These are phyloP conservation scores for Centropus bengalensis DNA, from an alignment of 2,113 vertebrate species.

Conservation along the genomic window DNA sequence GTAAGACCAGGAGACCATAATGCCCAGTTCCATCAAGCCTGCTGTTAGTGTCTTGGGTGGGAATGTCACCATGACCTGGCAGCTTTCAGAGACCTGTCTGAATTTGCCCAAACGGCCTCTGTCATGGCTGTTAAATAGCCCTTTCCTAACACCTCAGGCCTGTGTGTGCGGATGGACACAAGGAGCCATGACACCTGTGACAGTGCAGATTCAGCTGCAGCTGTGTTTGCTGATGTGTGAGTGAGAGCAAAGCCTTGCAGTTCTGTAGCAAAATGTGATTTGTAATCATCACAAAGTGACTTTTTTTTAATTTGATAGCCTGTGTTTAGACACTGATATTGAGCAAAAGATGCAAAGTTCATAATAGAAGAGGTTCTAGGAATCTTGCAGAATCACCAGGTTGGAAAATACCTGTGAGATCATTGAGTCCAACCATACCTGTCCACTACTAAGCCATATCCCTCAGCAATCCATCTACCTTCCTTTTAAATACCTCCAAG, in stretches of 20 bases:
- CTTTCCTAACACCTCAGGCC: not conserved
- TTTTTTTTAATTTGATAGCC: not conserved
- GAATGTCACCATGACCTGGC: not conserved
- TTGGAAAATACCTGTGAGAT: no score
- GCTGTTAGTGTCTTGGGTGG: not conserved
- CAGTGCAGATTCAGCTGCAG: not conserved
- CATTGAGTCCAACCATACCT: no score
- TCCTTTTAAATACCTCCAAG: no score
- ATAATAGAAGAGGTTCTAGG: not conserved
- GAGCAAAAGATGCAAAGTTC: not conserved
- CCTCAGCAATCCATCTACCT: no score
- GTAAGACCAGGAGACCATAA: not conserved
- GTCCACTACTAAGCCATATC: no score
- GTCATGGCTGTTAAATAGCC: not conserved
- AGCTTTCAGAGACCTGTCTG: not conserved
- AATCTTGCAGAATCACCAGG: not conserved
- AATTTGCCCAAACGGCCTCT: not conserved
- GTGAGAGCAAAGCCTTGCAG: not conserved
- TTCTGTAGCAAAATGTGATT: not conserved
- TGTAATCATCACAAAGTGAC: not conserved
- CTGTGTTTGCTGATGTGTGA: not conserved
- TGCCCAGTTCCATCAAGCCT: not conserved
- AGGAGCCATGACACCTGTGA: not conserved
- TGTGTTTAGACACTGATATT: not conserved
- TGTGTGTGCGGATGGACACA: rapidly evolving